Evolutionary conservation across 2,888 invertebrate genomes (phyloP), one percentile per base, ranked within the genome.

Genomic region (Caenorhabditis imperialis): DNA sequence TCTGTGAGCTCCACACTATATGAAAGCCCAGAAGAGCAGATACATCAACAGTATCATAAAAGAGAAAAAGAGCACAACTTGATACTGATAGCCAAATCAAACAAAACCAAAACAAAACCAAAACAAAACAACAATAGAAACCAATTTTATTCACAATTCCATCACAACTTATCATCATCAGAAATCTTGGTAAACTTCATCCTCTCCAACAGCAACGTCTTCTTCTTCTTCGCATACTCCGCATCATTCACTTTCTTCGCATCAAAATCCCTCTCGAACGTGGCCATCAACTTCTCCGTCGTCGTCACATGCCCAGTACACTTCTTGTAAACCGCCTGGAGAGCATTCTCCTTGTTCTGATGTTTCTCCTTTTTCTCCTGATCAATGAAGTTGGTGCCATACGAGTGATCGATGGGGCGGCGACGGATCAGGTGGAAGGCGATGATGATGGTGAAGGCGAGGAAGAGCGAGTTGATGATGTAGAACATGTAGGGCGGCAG

Each of bases 241-340:
- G 44, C 53, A 33, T 62, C 62, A 1, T 3, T 37, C 53, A 53
- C 10, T 8, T 18, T 8, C 20, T 23, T 7, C n/a, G 18, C 20
- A 27, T 60, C 16, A 27, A 67, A 67, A 51, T 67, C 67, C 22
- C 57, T 23, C 20, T 30, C 42, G 14, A 67, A 57, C 7, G 67
- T 57, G 10, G 57, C 4, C 1, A 14, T 4, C 14, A 67, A 20
- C 25, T 67, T 67, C 14, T 23, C 5, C 16, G 67, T 25, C 33
- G 67, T 67, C 10, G 67, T 27, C 50, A 67, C 57, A 45, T 67
- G 67, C 22, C 35, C 57, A 10, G 67, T 67, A 25, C 67, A 48
- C 35, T 33, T 27, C 18, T 50, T 35, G 22, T 67, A 67, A 38
- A 50, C 57, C 25, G 5, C 48, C 7, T 14, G 12, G n/a, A 67